Evolutionary conservation across 2,888 invertebrate genomes (phyloP).

Genomic region (Aphodius granarius): DNA sequence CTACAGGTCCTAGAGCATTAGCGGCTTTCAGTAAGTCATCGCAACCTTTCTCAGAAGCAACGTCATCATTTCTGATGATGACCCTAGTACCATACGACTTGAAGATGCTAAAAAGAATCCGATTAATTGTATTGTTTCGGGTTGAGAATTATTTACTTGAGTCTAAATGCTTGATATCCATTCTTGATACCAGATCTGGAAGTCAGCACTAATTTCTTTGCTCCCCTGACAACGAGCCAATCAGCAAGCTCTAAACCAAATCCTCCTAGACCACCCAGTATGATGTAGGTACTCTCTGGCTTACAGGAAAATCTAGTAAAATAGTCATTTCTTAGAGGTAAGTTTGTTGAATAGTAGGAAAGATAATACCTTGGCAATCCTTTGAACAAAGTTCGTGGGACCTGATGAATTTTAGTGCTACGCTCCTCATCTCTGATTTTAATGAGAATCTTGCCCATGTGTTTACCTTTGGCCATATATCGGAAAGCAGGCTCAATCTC

Average conservation of each 20-base stretch:
- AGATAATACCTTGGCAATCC: slow-evolving; percentile 36
- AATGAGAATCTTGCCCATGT: slow-evolving; percentile 73
- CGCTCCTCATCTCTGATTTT: slow-evolving; percentile 44
- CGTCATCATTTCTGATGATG: slow-evolving; percentile 69
- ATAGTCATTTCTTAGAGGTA: background rate
- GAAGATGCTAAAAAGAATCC: slow-evolving; percentile 71
- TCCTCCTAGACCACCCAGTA: slow-evolving; percentile 85
- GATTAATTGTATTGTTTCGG: no score
- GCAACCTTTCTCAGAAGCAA: slow-evolving; percentile 71
- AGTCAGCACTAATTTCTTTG: slow-evolving; percentile 74
- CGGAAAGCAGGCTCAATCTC: slow-evolving; percentile 75
- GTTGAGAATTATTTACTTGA: slow-evolving; percentile 56
- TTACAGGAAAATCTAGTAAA: slow-evolving; percentile 25
- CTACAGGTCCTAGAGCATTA: slow-evolving; percentile 66
- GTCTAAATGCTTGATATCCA: slow-evolving; percentile 78
- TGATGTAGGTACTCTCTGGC: slow-evolving; percentile 53
- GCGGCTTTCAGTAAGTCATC: slow-evolving; percentile 68
- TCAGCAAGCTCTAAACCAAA: slow-evolving; percentile 88
- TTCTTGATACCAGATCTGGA: slow-evolving; percentile 78
- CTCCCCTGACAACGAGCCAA: slow-evolving; percentile 84
- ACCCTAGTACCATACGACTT: slow-evolving; percentile 68
- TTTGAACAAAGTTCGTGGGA: slow-evolving; percentile 18
- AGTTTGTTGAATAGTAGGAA: no score
- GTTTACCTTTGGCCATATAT: slow-evolving; percentile 69
- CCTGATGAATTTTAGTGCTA: no score